A percentile compares a stretch with the other conserved stretches of the same genome.
Conservation (phyloP, 1,140 invertebrate species). For the Samia ricini region DNA sequence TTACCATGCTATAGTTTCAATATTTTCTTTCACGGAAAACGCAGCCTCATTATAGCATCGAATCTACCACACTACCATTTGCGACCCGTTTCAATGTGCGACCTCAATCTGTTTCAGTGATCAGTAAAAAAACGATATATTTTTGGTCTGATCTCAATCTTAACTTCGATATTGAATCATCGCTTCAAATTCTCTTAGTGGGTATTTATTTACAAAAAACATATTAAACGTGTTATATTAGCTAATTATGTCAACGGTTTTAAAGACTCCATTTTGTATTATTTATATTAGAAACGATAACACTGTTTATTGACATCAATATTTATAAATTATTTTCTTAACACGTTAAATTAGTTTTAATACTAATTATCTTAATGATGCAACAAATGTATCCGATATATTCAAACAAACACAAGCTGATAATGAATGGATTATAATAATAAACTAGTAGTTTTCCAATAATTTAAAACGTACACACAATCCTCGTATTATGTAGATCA, state of each 20-base stretch:
- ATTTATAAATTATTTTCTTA: slow-evolving; percentile 9
- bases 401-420: neutral
- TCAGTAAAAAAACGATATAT: too few relatives aligned
- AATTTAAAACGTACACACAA: neutral
- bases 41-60: too few relatives aligned
- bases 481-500: neutral
- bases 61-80: too few relatives aligned
- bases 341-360: slow-evolving; percentile 2
- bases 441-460: slow-evolving; percentile 7
- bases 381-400: neutral
- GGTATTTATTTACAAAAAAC: too few relatives aligned
- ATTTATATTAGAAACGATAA: slow-evolving; percentile 6
- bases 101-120: too few relatives aligned
- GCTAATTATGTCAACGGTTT: neutral
- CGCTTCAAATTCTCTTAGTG: too few relatives aligned
- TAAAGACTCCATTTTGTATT: neutral
- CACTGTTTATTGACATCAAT: neutral
- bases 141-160: too few relatives aligned
- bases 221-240: too few relatives aligned
- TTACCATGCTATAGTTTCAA: too few relatives aligned
- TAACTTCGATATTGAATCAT: too few relatives aligned
- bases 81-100: too few relatives aligned
- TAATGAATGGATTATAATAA: neutral
- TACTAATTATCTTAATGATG: slow-evolving; percentile 9
- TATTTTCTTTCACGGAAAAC: too few relatives aligned